A percentile compares a stretch with the other conserved stretches of the same genome.
Conservation (phyloP, 2,797 vertebrate species). For the Cottoperca gobio region DNA sequence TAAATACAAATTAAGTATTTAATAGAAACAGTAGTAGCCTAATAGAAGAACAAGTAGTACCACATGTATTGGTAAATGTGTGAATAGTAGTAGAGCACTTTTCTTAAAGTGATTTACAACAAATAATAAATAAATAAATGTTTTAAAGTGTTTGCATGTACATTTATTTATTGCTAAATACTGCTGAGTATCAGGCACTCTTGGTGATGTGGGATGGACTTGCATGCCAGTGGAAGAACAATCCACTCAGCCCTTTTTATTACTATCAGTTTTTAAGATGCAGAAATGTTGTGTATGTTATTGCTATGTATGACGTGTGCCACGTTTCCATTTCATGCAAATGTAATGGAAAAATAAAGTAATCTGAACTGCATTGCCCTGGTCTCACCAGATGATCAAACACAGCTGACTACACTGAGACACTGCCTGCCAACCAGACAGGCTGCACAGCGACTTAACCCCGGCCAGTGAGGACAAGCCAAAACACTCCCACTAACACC, state of each 20-base stretch:
- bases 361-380: neutral
- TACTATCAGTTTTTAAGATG: neutral
- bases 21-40: neutral
- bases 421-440: constrained; percentile 37
- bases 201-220: neutral
- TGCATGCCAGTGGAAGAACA: neutral
- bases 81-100: neutral
- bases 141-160: neutral
- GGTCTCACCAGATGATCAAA: constrained; percentile 36
- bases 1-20: neutral
- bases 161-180: neutral
- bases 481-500: constrained; percentile 43
- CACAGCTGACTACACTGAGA: constrained; percentile 19
- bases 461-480: constrained; percentile 36
- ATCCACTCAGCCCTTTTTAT: neutral
- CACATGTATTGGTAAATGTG: neutral
- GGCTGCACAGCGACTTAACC: constrained; percentile 43
- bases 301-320: too few species aligned
- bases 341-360: too few species aligned
- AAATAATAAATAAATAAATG: too few species aligned
- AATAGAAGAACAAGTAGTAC: neutral
- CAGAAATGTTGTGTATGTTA: too few species aligned
- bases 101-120: neutral
- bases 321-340: too few species aligned
- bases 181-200: neutral